Evolutionary conservation across 2,113 vertebrate species (phyloP), one percentile per base, ranked within the genome.

Genomic region (Ictalurus punctatus): DNA sequence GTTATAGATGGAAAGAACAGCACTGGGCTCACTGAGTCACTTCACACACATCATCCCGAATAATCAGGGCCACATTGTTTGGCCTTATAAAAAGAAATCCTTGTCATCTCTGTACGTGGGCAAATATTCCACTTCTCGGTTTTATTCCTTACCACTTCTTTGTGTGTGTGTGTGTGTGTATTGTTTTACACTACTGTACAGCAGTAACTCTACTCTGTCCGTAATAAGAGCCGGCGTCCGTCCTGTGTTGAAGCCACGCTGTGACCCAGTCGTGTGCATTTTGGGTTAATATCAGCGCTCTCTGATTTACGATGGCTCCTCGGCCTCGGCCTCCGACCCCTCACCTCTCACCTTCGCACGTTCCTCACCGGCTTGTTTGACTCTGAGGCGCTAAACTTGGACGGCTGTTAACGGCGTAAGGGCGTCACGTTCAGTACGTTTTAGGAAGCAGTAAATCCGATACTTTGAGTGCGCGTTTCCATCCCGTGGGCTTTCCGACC

Each of bases 1-100:
- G 37, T 76, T 82, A 71, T 65, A 21, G 13, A 89, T 78, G 69
- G 80, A 80, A 74, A 61, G 40, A 79, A 61, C 61, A 61, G 40
- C 52, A 25, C 52, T 9, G 69, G 13, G 71, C 48, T 56, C 58
- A n/a, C 76, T 86, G 69, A 30, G 80, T 58, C 80, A 79, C 59
- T 63, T 4, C 65, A 63, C 4, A 37, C 40, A 74, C 87, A 87
- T 12, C 23, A 61, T 37, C 48, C 76, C 61, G 17, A 83, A 86
- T 69, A 58, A 83, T 81, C 52, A 71, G 40, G 40, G 78, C 40
- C 59, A 67, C 79, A 73, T 71, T 79, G 80, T 88, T 83, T 88
- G 61, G 83, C 67, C 25, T 88, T 83, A 71, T n/a, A 44, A 58
- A 87, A 85, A 71, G 79, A 87, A 87, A 87, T 86, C 44, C 17